These are phyloP conservation scores for Megalurothrips usitatus DNA, from an alignment of 2,888 invertebrate species.

Conservation along the genomic window DNA sequence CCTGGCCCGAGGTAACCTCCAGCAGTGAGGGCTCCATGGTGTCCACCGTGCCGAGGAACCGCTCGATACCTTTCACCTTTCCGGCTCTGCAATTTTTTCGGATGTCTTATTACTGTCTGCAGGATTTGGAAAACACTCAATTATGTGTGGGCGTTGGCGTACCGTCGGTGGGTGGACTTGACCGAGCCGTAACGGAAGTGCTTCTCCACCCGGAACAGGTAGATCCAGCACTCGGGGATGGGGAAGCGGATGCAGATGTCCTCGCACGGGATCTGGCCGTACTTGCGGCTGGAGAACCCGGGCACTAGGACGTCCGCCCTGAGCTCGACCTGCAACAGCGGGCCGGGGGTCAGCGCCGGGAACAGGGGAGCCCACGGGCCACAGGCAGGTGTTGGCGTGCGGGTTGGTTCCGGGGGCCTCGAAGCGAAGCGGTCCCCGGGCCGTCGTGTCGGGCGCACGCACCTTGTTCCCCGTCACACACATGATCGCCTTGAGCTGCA, in stretches of 20 bases:
- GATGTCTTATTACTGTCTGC: too few species aligned
- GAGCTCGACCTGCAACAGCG: slow-evolving; percentile 70
- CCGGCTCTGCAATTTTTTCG: slow-evolving; percentile 61
- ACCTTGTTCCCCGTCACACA: slow-evolving; percentile 81
- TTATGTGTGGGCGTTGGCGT: slow-evolving; percentile 33
- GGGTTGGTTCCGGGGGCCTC: background rate
- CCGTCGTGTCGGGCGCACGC: slow-evolving; percentile 33
- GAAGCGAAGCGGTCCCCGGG: background rate
- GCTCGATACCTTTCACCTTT: slow-evolving; percentile 87
- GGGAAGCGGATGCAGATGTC: slow-evolving; percentile 95
- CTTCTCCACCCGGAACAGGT: slow-evolving; percentile 96
- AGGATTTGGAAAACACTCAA: too few species aligned
- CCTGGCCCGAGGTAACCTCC: slow-evolving; percentile 93
- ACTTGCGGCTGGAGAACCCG: slow-evolving; percentile 90
- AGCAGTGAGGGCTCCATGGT: slow-evolving; percentile 86
- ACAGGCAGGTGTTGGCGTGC: background rate
- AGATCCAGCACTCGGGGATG: slow-evolving; percentile 99
- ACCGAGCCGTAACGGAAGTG: slow-evolving; percentile 97
- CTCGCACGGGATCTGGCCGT: slow-evolving; percentile 95
- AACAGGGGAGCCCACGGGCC: too few species aligned
- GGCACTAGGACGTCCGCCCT: slow-evolving; percentile 94
- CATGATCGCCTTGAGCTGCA: slow-evolving; percentile 88
- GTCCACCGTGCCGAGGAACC: slow-evolving; percentile 87
- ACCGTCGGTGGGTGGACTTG: slow-evolving; percentile 79
- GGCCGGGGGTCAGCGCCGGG: too few species aligned